Percentiles rank a stretch among this genome's conserved stretches.
Conservation (phyloP, 2,113 vertebrate species). For the Istiophorus platypterus region DNA sequence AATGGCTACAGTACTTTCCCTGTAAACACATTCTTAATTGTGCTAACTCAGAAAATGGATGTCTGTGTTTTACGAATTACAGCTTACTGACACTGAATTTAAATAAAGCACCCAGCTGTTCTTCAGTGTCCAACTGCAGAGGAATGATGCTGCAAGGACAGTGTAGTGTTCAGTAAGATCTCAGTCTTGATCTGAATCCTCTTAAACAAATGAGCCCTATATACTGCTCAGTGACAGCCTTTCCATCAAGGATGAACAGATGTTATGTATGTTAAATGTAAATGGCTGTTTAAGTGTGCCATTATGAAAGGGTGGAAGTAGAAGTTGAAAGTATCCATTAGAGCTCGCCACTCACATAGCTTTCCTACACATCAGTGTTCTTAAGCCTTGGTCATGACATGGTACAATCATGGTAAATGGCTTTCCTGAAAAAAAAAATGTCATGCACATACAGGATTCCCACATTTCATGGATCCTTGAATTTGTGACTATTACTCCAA, state of each 20-base stretch:
- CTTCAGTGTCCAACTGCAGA: background rate
- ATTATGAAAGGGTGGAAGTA: background rate
- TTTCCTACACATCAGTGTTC: background rate
- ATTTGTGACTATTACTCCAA: background rate
- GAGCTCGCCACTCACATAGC: background rate
- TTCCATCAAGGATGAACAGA: conserved; percentile 14
- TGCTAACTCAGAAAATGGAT: conserved; percentile 44
- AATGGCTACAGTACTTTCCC: conserved; percentile 49
- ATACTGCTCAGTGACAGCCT: background rate
- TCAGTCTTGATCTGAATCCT: conserved; percentile 26
- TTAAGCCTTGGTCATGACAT: background rate
- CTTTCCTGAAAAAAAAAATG: background rate
- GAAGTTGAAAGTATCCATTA: conserved; percentile 26
- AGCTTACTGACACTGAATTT: background rate
- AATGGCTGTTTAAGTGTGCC: background rate
- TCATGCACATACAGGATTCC: background rate
- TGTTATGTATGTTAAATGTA: conserved; percentile 15
- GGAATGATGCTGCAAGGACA: background rate
- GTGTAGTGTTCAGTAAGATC: background rate
- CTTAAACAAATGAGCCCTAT: background rate
- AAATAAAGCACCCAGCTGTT: conserved; percentile 22
- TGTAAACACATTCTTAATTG: conserved; percentile 67
- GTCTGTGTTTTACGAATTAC: conserved; percentile 50
- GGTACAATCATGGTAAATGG: conserved; percentile 5
- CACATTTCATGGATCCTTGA: background rate